phyloP scores from a whole-genome alignment of 2,888 invertebrate genomes.

The Drosophila siamana region DNA sequence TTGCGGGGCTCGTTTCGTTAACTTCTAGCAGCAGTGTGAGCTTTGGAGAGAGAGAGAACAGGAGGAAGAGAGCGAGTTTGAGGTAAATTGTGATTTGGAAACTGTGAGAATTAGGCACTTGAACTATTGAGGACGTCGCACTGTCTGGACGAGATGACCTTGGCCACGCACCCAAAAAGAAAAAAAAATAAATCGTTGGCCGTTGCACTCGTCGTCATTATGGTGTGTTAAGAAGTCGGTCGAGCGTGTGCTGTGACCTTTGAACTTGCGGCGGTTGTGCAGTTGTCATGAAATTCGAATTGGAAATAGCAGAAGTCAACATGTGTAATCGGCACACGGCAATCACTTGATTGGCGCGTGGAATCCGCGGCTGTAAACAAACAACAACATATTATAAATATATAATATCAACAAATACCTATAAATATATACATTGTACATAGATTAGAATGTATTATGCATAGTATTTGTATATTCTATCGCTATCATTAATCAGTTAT shows the following conservation, averaged over 20 bases:
- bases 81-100: constrained; percentile 28
- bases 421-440: constrained; percentile 4
- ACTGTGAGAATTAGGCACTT: constrained; percentile 57
- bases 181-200: constrained; percentile 4
- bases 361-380: constrained; percentile 48
- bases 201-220: constrained; percentile 37
- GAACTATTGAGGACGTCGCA: constrained; percentile 50
- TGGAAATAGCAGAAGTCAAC: constrained; percentile 33
- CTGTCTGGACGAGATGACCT: constrained; percentile 56
- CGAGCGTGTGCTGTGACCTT: constrained; percentile 38
- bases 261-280: constrained; percentile 44
- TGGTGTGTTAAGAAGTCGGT: constrained; percentile 16
- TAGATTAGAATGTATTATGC: constrained; percentile 47
- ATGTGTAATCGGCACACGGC: constrained; percentile 63
- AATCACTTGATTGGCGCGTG: constrained; percentile 73
- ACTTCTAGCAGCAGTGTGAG: not conserved
- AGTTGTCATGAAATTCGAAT: constrained; percentile 35
- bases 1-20: constrained; percentile 11
- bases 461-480: constrained; percentile 43
- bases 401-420: not conserved
- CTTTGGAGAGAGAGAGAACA: not conserved
- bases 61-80: not conserved
- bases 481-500: constrained; percentile 66
- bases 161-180: constrained; percentile 35
- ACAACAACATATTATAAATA: constrained; percentile 31